Conservation (phyloP, 2,888 invertebrate species). For the Cheilosia urbana region DNA sequence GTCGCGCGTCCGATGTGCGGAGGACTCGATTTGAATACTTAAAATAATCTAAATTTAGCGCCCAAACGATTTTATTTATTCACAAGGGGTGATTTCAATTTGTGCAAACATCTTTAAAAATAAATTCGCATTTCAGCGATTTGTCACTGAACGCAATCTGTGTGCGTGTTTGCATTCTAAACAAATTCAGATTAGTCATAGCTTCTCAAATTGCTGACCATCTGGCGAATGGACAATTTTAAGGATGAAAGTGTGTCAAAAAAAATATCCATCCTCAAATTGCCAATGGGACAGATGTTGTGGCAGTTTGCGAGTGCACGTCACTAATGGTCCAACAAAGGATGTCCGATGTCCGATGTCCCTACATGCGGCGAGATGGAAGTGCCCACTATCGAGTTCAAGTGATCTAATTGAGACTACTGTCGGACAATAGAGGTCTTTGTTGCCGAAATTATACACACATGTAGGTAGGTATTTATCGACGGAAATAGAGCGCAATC, state of each 20-base stretch:
- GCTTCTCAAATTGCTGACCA: conserved; percentile 64
- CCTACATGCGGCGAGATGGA: background rate
- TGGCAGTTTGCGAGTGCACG: conserved; percentile 51
- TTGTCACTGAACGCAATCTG: conserved; percentile 23
- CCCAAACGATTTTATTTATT: conserved; percentile 31
- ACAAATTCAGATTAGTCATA: conserved; percentile 49
- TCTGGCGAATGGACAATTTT: conserved; percentile 46
- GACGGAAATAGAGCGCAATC: conserved; percentile 32
- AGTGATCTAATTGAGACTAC: conserved; percentile 65
- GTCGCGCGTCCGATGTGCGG: conserved; percentile 10
- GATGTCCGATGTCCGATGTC: too few species aligned
- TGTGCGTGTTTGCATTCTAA: conserved; percentile 44
- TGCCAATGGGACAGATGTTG: conserved; percentile 62
- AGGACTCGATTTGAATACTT: conserved; percentile 24
- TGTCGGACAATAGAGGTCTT: conserved; percentile 45
- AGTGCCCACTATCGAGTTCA: conserved; percentile 37
- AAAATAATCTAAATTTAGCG: conserved; percentile 56
- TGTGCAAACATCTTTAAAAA: conserved; percentile 63
- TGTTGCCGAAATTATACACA: conserved; percentile 15
- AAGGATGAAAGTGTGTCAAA: conserved; percentile 44
- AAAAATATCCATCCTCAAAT: conserved; percentile 20
- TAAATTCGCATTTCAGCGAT: conserved; percentile 54
- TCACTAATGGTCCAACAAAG: conserved; percentile 25
- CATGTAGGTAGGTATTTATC: background rate
- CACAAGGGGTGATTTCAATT: conserved; percentile 24